Percentiles rank a stretch among this genome's conserved stretches.
Evolutionary conservation across 2,888 invertebrate species (phyloP).

Genomic region (Gryllus longicercus): DNA sequence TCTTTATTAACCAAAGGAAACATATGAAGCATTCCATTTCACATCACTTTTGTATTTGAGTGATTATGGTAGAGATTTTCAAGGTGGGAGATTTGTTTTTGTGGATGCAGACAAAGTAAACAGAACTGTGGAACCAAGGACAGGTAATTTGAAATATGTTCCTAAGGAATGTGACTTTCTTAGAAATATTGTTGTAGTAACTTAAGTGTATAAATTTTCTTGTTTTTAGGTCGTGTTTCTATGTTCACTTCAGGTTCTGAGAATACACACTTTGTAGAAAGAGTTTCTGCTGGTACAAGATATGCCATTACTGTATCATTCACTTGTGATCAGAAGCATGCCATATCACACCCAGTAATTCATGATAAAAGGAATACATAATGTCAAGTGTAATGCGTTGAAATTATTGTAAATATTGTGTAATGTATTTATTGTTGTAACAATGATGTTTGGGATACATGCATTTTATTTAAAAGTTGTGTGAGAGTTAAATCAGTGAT

Average conservation of each 20-base stretch:
- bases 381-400: no score
- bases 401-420: no score
- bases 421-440: no score
- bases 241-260: slow-evolving; percentile 86
- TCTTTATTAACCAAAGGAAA: slow-evolving; percentile 58
- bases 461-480: no score
- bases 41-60: slow-evolving; percentile 78
- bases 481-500: no score
- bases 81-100: slow-evolving; percentile 80
- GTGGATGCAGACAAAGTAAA: slow-evolving; percentile 64
- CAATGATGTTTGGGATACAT: no score
- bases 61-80: slow-evolving; percentile 71
- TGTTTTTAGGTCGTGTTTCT: slow-evolving; percentile 62
- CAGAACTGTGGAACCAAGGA: slow-evolving; percentile 70
- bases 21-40: slow-evolving; percentile 82
- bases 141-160: slow-evolving; percentile 48
- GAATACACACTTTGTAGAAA: slow-evolving; percentile 79
- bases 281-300: slow-evolving; percentile 68
- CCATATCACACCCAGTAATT: slow-evolving; percentile 61
- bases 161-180: neutral
- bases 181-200: neutral
- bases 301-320: slow-evolving; percentile 84
- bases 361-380: no score
- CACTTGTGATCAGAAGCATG: slow-evolving; percentile 69
- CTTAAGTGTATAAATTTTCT: slow-evolving; percentile 3